Base-by-base conservation (phyloP, 2,797 vertebrate genomes). In the Arctocebus calabarensis region DNA sequence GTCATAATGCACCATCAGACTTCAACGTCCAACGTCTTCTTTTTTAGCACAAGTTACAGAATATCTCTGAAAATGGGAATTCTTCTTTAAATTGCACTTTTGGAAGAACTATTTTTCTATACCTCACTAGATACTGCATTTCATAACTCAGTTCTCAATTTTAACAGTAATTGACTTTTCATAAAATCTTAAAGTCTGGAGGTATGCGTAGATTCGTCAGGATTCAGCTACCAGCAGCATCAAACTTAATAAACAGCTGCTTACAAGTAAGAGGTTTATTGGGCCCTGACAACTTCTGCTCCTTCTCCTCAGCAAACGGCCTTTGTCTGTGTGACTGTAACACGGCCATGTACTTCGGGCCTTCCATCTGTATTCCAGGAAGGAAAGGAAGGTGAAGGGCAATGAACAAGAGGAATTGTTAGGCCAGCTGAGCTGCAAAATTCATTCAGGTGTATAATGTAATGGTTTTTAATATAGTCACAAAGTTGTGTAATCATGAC, bases 1-100 rank as follows among this genome's bases (percentile, higher is more conserved):
- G 48, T 94, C 90, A 74, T 92, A 95, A 96, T 64, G 92, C 68
- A 83, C 94, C 74, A 87, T 71, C 93, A 91, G 96, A 91, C 91
- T 90, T 88, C 91, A 94, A 90, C 57, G 94, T 27, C 88, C 95
- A 94, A 91, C 83, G 75, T 88, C 78, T 97, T 94, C 90, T 94
- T 94, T 64, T 61, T 84, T 0, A 66, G 89, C 14, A 37, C 77
- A 71, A 93, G 59, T 45, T 37, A 59, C 87, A 82, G 87, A 93
- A 71, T 43, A 78, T 77, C 81, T 90, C 37, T 16, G 34, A 79
- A 91, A 96, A 84, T 34, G 84, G 61, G 62, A 93, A 94, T 70
- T 77, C 74, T 34, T 88, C 64, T 87, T 77, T 79, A 87, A 92
- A 79, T 43, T 48, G 37, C 25, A 90, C 73, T 82, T 96, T 84